These are phyloP conservation scores for Urocitellus parryii DNA, from an alignment of 2,113 vertebrate genomes.

Conservation along the genomic window DNA sequence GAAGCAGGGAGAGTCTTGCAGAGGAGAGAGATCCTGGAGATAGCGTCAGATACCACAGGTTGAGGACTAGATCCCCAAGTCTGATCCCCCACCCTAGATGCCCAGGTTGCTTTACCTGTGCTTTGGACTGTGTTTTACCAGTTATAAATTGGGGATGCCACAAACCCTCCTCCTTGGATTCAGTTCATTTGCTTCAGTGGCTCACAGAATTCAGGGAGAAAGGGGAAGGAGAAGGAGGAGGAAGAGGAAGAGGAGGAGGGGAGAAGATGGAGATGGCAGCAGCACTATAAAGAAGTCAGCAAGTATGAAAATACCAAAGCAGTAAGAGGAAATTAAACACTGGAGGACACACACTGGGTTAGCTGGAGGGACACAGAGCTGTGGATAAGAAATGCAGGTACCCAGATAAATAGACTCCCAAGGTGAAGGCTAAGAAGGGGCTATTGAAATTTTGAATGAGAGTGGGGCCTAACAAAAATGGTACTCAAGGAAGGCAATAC, in stretches of 20 bases:
- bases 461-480: not conserved
- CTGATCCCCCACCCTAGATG: not conserved
- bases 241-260: accelerated
- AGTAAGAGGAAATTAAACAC: not conserved
- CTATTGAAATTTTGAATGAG: not conserved
- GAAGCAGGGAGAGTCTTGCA: too few relatives aligned
- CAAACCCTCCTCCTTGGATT: not conserved
- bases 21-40: not conserved
- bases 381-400: not conserved
- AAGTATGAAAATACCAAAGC: not conserved
- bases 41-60: not conserved
- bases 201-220: not conserved
- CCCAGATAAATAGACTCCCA: not conserved
- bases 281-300: not conserved
- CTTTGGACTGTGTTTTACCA: not conserved
- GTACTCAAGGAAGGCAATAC: not conserved
- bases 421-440: not conserved
- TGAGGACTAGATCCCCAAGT: not conserved
- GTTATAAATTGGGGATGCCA: not conserved
- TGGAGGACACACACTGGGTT: not conserved
- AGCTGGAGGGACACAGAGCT: not conserved
- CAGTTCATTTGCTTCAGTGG: not conserved
- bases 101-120: not conserved
- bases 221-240: not conserved
- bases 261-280: too few relatives aligned